A percentile compares a stretch with the other conserved stretches of the same genome.
Conservation (phyloP, 2,888 invertebrate species). For the Melinaea marsaeus region DNA sequence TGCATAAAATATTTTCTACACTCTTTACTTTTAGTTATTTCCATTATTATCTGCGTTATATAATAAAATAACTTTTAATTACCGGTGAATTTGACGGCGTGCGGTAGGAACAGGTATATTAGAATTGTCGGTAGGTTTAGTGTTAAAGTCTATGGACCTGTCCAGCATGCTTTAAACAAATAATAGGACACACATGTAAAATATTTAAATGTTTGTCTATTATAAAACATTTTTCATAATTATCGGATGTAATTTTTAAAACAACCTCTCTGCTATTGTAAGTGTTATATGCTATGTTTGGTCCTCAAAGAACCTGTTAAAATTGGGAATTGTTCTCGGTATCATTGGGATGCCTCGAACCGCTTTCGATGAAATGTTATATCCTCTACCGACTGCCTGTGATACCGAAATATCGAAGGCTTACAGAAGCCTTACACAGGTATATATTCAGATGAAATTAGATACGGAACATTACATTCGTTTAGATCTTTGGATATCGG, state of each 20-base stretch:
- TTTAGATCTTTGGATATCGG: slow-evolving; percentile 16
- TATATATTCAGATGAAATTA: slow-evolving; percentile 34
- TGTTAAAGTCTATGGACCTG: no score
- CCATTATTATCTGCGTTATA: no score
- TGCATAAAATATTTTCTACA: no score
- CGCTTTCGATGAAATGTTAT: slow-evolving; percentile 78
- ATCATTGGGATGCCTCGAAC: slow-evolving; percentile 77
- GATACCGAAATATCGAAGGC: slow-evolving; percentile 49
- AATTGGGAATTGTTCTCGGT: slow-evolving; percentile 72
- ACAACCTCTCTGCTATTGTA: slow-evolving; percentile 66
- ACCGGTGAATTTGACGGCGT: no score
- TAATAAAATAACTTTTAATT: no score
- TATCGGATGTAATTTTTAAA: slow-evolving; percentile 21
- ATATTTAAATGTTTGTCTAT: not conserved
- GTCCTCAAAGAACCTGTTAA: slow-evolving; percentile 73
- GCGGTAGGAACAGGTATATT: no score
- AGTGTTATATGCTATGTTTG: slow-evolving; percentile 73
- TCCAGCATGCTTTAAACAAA: no score
- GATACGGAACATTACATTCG: slow-evolving; percentile 17
- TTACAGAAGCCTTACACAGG: no score
- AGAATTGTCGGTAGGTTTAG: no score
- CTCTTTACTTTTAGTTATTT: no score
- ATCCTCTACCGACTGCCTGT: slow-evolving; percentile 42
- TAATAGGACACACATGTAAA: not conserved
- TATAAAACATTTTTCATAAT: not conserved